These are phyloP conservation scores for Sardina pilchardus DNA, from an alignment of 2,113 vertebrate species.

Conservation along the genomic window DNA sequence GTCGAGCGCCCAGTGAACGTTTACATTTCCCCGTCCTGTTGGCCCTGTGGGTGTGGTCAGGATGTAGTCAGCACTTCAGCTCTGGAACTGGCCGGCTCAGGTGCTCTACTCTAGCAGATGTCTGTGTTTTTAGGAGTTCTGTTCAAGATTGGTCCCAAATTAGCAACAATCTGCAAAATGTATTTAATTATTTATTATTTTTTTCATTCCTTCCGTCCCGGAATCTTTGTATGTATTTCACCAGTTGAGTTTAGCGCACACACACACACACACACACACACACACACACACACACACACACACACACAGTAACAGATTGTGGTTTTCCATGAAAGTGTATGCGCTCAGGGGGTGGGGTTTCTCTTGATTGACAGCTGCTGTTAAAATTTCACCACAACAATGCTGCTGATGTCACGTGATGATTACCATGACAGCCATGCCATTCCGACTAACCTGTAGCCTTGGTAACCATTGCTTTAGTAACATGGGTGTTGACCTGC, in stretches of 20 bases:
- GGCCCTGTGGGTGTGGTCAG: background rate
- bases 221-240: background rate
- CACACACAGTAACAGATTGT: slow-evolving; percentile 18
- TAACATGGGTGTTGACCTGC: background rate
- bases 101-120: background rate
- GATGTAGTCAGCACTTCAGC: background rate
- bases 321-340: slow-evolving; percentile 40
- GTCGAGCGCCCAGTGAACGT: background rate
- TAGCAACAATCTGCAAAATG: background rate
- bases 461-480: background rate
- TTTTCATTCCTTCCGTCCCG: slow-evolving; percentile 25
- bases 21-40: background rate
- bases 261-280: slow-evolving; percentile 31
- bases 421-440: background rate
- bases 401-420: slow-evolving; percentile 1
- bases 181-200: background rate
- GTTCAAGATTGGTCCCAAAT: background rate
- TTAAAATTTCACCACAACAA: slow-evolving; percentile 36
- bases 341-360: background rate
- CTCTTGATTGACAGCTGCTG: background rate
- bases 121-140: background rate
- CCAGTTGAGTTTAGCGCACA: background rate
- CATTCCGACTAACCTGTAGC: background rate
- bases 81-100: background rate
- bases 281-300: slow-evolving; percentile 14